Evolutionary conservation across 30 jellyfish, hydroid and myxozoan genomes (phyloP), one percentile per base, ranked within the genome.

Genomic region (Turritopsis dohrnii): DNA sequence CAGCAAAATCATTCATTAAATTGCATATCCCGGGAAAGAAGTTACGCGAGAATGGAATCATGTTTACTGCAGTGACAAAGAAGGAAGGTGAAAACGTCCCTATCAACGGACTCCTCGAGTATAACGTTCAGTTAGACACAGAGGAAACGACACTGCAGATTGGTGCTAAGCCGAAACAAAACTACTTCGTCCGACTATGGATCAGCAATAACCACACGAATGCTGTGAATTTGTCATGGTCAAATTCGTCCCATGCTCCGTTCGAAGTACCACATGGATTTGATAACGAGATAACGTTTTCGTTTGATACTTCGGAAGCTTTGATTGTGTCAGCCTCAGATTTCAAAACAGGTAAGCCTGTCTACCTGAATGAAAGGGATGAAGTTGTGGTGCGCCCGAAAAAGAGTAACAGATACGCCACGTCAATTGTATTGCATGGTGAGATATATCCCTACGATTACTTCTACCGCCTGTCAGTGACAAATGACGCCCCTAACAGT

Each of bases 401-500:
- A n/a, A 24, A 22, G 16, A 24, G 54, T 9, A 29, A 24, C 65
- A 74, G 31, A 21, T 74, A 74, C 72, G 83, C 83, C 17, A 74
- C 83, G 31, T 23, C 53, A n/a, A 31, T 74, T 74, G 83, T 74
- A 9, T 21, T 74, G 65, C 7, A 26, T 23, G 83, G 60, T 16
- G 73, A 74, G 23, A 74, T 74, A 7, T 26, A 26, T 30, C 52
- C 24, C 18, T 74, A 74, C 31, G 83, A 74, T 74, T 74, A 74
- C 31, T 74, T 74, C 83, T 74, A 74, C n/a, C 83, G 83, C 1
- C 23, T 74, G n/a, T 23, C 65, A 24, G 83, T 74, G 65, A 74
- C 18, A 20, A 74, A 74, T 30, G 21, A 74, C 13, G 65, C 54
- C 13, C 26, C 18, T 16, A 74, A 26, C 26, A 21, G 9, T 30